Evolutionary conservation across 2,113 vertebrate species (phyloP).

Genomic region (Hirundichthys speculiger): DNA sequence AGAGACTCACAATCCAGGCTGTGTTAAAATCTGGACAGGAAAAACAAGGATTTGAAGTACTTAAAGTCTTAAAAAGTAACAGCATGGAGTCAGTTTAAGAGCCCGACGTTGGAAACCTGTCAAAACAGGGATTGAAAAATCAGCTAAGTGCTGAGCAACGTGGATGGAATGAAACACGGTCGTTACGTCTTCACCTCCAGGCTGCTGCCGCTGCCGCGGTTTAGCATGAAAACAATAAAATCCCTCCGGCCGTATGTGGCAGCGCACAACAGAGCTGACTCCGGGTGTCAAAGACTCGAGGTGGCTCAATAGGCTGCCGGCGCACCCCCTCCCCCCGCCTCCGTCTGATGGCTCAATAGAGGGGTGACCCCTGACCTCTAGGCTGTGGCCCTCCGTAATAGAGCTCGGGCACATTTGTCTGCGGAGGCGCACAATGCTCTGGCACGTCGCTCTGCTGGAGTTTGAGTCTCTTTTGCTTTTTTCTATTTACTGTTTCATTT

Average conservation of each 20-base stretch:
- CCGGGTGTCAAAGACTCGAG: conserved; percentile 58
- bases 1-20: conserved; percentile 50
- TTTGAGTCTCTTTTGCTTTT: conserved; percentile 44
- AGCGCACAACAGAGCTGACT: conserved; percentile 58
- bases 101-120: conserved; percentile 49
- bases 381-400: conserved; percentile 33
- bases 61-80: conserved; percentile 69
- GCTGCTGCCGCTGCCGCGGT: conserved; percentile 49
- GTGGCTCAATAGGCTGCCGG: conserved; percentile 34
- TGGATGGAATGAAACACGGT: conserved; percentile 49
- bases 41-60: conserved; percentile 63
- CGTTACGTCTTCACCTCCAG: conserved; percentile 60
- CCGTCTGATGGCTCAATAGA: conserved; percentile 80
- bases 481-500: conserved; percentile 46
- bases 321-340: conserved; percentile 66
- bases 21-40: conserved; percentile 54
- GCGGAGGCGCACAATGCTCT: conserved; percentile 16
- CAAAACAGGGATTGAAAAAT: conserved; percentile 60
- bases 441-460: conserved; percentile 39
- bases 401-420: conserved; percentile 46
- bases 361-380: conserved; percentile 62
- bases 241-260: conserved; percentile 58
- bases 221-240: conserved; percentile 72
- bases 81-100: conserved; percentile 50
- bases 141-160: conserved; percentile 38